Percentiles rank a stretch among this genome's conserved stretches.
phyloP scores from a whole-genome alignment of 1,140 invertebrate species.

The Uloborus diversus region DNA sequence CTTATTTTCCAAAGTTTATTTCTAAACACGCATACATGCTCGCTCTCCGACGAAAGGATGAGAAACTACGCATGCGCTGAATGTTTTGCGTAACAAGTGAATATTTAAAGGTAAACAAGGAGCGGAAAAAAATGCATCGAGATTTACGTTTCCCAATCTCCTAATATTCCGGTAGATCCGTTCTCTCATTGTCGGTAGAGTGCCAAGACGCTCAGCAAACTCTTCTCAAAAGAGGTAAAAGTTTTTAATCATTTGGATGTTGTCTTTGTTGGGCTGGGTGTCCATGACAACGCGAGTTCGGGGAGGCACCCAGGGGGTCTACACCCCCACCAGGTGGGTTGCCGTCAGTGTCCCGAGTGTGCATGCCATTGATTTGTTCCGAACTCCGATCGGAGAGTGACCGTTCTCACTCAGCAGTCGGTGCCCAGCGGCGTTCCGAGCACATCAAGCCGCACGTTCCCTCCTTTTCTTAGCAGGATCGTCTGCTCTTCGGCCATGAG shows the following conservation, averaged over 20 bases:
- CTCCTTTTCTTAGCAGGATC: neutral
- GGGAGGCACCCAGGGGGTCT: constrained; percentile 21
- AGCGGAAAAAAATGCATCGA: neutral
- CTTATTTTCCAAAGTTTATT: too few species aligned
- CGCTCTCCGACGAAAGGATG: too few species aligned
- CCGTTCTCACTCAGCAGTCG: constrained; percentile 17
- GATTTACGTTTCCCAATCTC: too few species aligned
- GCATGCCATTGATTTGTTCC: constrained; percentile 48
- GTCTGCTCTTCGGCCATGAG: neutral
- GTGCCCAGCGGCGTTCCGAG: constrained; percentile 26
- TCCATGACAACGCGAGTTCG: constrained; percentile 42
- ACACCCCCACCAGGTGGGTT: constrained; percentile 44
- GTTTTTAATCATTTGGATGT: constrained; percentile 54
- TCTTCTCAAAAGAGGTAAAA: constrained; percentile 21
- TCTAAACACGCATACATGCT: too few species aligned
- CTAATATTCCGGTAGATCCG: neutral
- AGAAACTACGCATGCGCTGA: neutral
- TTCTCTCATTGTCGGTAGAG: neutral
- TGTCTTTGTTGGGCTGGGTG: constrained; percentile 47
- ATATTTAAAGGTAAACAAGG: constrained; percentile 1
- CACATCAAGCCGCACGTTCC: neutral
- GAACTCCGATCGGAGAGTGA: constrained; percentile 26
- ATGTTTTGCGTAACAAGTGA: constrained; percentile 1
- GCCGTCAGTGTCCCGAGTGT: constrained; percentile 44
- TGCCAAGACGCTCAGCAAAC: neutral